These are phyloP conservation scores for Chiloscyllium punctatum DNA, from an alignment of 2,797 vertebrate species.

Conservation along the genomic window DNA sequence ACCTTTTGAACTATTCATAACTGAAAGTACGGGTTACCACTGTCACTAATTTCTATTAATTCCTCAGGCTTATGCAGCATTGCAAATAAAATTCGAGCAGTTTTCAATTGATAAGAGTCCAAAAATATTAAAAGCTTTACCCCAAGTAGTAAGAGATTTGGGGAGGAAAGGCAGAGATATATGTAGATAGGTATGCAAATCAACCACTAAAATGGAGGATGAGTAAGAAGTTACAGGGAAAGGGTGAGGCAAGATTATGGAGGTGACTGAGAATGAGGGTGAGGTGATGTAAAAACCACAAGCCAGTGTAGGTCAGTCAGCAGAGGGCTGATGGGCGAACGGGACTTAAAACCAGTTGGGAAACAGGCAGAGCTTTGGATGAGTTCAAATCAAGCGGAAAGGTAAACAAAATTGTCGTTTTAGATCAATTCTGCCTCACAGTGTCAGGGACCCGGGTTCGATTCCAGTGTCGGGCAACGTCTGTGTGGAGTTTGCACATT, in stretches of 20 bases:
- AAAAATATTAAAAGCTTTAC: neutral
- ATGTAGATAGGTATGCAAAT: too few relatives aligned
- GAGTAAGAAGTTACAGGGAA: too few relatives aligned
- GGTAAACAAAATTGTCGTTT: too few relatives aligned
- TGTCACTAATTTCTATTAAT: too few relatives aligned
- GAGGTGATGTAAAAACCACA: neutral
- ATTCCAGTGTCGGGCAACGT: too few relatives aligned
- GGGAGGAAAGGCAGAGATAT: too few relatives aligned
- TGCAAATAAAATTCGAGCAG: neutral
- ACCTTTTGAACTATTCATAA: too few relatives aligned
- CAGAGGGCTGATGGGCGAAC: neutral
- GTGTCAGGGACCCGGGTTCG: too few relatives aligned
- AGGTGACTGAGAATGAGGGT: neutral
- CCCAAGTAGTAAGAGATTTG: neutral
- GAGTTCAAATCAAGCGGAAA: neutral
- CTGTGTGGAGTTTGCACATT: too few relatives aligned
- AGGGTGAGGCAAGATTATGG: neutral
- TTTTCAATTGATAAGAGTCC: neutral
- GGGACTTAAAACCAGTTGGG: neutral
- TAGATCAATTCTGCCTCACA: too few relatives aligned
- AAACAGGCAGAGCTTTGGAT: neutral
- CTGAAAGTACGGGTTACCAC: too few relatives aligned
- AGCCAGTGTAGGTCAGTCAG: neutral
- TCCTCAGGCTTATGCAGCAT: neutral
- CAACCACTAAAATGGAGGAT: too few relatives aligned